These are phyloP conservation scores for Therioaphis trifolii DNA, from an alignment of 2,888 invertebrate genomes.

Conservation along the genomic window DNA sequence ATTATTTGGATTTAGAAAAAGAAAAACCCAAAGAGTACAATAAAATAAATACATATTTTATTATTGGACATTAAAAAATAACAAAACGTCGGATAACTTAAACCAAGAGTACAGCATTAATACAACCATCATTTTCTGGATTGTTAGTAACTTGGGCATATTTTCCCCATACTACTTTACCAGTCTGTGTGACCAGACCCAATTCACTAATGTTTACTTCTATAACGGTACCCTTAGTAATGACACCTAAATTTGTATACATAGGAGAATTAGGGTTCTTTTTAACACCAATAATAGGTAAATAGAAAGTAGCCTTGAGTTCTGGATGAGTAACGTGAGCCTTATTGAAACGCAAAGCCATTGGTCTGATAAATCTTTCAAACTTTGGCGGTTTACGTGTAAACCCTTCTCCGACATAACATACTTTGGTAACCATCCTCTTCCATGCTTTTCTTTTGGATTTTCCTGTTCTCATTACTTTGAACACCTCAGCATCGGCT, in stretches of 20 bases:
- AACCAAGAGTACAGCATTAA: slow-evolving; percentile 96
- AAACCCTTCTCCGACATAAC: slow-evolving; percentile 97
- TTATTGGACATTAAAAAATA: slow-evolving; percentile 39
- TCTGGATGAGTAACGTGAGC: slow-evolving; percentile 99
- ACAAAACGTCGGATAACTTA: slow-evolving; percentile 70
- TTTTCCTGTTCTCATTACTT: slow-evolving; percentile 91
- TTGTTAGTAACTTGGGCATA: slow-evolving; percentile 99
- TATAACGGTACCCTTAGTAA: slow-evolving; percentile 97
- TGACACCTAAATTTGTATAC: slow-evolving; percentile 97
- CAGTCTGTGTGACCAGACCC: slow-evolving; percentile 97
- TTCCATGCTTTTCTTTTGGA: slow-evolving; percentile 97
- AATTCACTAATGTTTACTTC: slow-evolving; percentile 99
- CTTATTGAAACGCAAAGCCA: slow-evolving; percentile 95
- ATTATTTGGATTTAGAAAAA: not conserved
- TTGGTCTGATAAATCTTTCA: slow-evolving; percentile 97
- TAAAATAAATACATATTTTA: slow-evolving; percentile 41
- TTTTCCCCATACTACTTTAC: slow-evolving; percentile 99
- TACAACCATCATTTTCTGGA: slow-evolving; percentile 99
- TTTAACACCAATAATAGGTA: slow-evolving; percentile 98
- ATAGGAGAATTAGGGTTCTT: slow-evolving; percentile 98
- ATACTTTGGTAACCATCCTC: slow-evolving; percentile 98
- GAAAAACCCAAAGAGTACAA: not conserved
- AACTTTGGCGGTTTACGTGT: slow-evolving; percentile 99
- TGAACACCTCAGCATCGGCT: slow-evolving; percentile 96
- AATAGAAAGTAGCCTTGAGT: slow-evolving; percentile 94